These are phyloP conservation scores for Pteropus rufus DNA, from an alignment of 2,797 vertebrate genomes.

Conservation along the genomic window DNA sequence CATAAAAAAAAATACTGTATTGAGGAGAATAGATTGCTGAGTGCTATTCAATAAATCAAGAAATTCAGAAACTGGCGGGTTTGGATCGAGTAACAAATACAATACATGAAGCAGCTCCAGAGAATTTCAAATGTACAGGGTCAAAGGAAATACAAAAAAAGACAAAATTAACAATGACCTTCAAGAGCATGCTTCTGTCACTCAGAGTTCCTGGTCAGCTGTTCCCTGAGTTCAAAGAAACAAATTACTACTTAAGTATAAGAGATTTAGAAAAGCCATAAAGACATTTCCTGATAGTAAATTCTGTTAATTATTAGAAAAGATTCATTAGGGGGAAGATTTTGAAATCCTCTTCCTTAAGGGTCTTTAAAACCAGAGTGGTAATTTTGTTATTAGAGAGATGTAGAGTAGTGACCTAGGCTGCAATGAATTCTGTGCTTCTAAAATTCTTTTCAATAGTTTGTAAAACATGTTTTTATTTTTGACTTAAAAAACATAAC, in stretches of 20 bases:
- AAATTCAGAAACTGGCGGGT: not conserved
- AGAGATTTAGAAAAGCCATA: not conserved
- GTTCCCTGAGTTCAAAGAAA: not conserved
- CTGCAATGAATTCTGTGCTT: not conserved
- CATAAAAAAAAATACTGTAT: not conserved
- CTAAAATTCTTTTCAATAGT: not conserved
- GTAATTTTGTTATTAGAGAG: not conserved
- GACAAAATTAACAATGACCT: not conserved
- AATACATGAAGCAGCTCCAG: not conserved
- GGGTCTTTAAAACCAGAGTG: not conserved
- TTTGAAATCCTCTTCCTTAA: slow-evolving; percentile 10
- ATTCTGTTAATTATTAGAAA: slow-evolving; percentile 11
- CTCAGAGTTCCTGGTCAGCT: not conserved
- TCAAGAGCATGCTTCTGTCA: not conserved
- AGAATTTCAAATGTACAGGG: not conserved
- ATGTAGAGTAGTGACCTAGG: not conserved
- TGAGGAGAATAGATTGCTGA: not conserved
- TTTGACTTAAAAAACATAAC: not conserved
- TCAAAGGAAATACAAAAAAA: not conserved
- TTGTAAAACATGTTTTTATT: slow-evolving; percentile 7
- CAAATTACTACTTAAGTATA: not conserved
- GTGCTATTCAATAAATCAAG: not conserved
- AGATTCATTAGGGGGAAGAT: not conserved
- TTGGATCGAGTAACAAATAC: not conserved
- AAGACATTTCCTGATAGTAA: not conserved